phyloP scores from a whole-genome alignment of 2,113 vertebrate species.

The Pycnonotus jocosus region DNA sequence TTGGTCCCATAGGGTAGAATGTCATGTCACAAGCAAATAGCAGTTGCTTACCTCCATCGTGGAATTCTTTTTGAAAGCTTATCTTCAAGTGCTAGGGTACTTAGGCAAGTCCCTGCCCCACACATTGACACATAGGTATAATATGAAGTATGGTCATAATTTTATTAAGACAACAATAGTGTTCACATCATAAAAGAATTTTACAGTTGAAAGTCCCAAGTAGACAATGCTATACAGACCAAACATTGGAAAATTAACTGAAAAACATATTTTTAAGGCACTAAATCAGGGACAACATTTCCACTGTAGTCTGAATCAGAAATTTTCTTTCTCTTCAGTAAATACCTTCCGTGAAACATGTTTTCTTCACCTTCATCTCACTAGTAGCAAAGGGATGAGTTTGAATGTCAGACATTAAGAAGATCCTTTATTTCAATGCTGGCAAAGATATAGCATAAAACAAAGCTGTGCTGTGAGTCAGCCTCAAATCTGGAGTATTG shows the following conservation, averaged over 20 bases:
- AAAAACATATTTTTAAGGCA: background rate
- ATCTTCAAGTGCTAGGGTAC: background rate
- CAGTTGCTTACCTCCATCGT: background rate
- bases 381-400: background rate
- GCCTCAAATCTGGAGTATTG: background rate
- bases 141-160: background rate
- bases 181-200: background rate
- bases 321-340: background rate
- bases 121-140: background rate
- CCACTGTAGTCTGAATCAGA: background rate
- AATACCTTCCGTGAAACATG: background rate
- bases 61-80: background rate
- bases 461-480: background rate
- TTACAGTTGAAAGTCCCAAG: background rate
- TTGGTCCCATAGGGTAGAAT: background rate
- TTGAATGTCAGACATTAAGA: background rate
- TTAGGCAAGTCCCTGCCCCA: background rate
- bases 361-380: background rate
- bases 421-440: background rate
- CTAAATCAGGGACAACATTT: background rate
- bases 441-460: background rate
- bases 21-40: background rate
- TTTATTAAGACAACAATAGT: background rate
- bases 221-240: background rate
- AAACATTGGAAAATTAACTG: background rate